These are phyloP conservation scores for Chesias legatella DNA, from an alignment of 2,888 invertebrate genomes.

Conservation along the genomic window DNA sequence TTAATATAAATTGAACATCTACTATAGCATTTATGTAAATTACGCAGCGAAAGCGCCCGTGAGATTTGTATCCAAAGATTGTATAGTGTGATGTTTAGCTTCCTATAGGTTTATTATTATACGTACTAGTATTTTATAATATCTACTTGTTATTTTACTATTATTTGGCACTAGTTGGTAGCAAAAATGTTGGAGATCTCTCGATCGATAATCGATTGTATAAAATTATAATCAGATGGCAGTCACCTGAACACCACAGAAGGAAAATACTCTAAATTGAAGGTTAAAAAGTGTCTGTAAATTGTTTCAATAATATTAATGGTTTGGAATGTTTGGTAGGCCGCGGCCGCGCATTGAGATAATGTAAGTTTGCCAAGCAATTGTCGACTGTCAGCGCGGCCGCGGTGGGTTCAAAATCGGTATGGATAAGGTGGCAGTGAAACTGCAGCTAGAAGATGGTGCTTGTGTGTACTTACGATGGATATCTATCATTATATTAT, in stretches of 20 bases:
- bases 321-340: constrained; percentile 39
- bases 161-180: constrained; percentile 62
- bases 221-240: constrained; percentile 18
- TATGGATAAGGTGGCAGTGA: constrained; percentile 58
- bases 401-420: constrained; percentile 43
- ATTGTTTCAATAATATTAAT: constrained; percentile 32
- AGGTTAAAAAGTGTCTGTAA: constrained; percentile 34
- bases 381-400: constrained; percentile 32
- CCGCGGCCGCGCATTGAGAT: constrained; percentile 30
- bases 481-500: constrained; percentile 65
- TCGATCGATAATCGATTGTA: constrained; percentile 48
- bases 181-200: constrained; percentile 59
- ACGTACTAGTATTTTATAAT: constrained; percentile 66
- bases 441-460: constrained; percentile 69
- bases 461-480: constrained; percentile 77
- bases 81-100: constrained; percentile 73
- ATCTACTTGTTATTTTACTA: constrained; percentile 65
- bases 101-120: constrained; percentile 72
- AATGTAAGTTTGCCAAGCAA: constrained; percentile 40
- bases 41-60: constrained; percentile 37
- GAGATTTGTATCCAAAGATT: constrained; percentile 78
- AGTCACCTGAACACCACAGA: constrained; percentile 24
- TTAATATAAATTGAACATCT: neutral
- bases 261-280: constrained; percentile 31
- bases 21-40: constrained; percentile 12